phyloP scores from a whole-genome alignment of 2,888 invertebrate genomes.

The Drosophila diplacantha region DNA sequence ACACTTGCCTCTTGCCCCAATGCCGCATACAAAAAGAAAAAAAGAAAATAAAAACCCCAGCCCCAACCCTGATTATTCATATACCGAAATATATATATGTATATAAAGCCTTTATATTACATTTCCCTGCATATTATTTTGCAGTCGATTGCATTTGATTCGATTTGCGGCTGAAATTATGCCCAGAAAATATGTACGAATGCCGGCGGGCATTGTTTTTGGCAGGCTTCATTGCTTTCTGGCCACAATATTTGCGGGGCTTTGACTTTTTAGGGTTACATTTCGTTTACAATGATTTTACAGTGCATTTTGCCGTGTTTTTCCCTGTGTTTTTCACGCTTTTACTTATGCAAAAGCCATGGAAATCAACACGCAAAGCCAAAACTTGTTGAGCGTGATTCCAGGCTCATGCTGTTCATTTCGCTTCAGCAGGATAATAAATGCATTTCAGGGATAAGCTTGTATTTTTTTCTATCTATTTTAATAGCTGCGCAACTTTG shows the following conservation, averaged over 20 bases:
- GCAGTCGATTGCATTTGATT: slow-evolving; percentile 54
- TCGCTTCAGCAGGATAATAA: slow-evolving; percentile 2
- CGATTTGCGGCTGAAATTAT: slow-evolving; percentile 44
- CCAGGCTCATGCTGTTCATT: neutral
- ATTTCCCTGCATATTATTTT: slow-evolving; percentile 32
- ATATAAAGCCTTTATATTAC: slow-evolving; percentile 1
- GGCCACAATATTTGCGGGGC: slow-evolving; percentile 4
- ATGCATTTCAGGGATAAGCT: slow-evolving; percentile 9
- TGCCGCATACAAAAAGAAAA: slow-evolving; percentile 16
- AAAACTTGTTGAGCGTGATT: slow-evolving; percentile 27
- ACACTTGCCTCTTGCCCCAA: slow-evolving; percentile 31
- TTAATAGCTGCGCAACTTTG: neutral
- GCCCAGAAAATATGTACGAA: neutral
- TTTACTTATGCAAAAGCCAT: slow-evolving; percentile 4
- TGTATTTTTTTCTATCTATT: neutral
- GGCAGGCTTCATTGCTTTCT: slow-evolving; percentile 10
- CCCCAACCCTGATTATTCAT: neutral
- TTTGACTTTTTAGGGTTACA: slow-evolving; percentile 16
- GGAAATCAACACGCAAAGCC: slow-evolving; percentile 3
- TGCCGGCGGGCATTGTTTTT: slow-evolving; percentile 19
- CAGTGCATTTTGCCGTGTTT: slow-evolving; percentile 2
- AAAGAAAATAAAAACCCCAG: neutral
- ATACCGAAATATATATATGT: neutral
- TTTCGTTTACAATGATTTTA: neutral
- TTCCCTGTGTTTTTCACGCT: neutral